Evolutionary conservation across 2,113 vertebrate genomes (phyloP).

Genomic region (Hippopotamus amphibius): DNA sequence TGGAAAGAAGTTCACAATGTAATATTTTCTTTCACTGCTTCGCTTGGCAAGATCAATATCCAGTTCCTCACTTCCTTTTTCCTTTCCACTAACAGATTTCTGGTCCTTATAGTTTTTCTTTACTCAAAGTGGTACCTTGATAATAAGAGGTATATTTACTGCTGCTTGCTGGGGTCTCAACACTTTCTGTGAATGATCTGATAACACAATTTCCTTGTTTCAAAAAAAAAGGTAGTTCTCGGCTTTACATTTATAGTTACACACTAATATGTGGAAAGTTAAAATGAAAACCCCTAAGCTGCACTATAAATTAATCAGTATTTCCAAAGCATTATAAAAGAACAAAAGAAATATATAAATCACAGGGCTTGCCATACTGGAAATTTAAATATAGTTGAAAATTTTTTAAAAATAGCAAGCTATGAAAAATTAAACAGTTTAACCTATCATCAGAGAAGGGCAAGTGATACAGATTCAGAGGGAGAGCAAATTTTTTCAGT

Average conservation of each 20-base stretch:
- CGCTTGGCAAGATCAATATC: constrained; percentile 76
- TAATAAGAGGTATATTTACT: constrained; percentile 14
- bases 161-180: background rate
- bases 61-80: constrained; percentile 72
- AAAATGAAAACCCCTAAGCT: background rate
- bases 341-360: background rate
- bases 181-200: background rate
- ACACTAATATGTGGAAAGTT: background rate
- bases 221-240: background rate
- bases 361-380: background rate
- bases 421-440: background rate
- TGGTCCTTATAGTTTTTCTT: constrained; percentile 52
- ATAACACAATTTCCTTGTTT: background rate
- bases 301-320: constrained; percentile 1
- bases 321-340: background rate
- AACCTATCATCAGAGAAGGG: background rate
- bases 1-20: constrained; percentile 72
- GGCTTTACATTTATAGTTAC: background rate
- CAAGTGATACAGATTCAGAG: background rate
- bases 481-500: background rate
- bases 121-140: constrained; percentile 41
- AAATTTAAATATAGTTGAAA: background rate
- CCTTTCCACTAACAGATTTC: constrained; percentile 69
- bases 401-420: background rate
- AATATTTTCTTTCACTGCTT: constrained; percentile 76